Base-by-base conservation (phyloP, 2,888 invertebrate genomes). In the Phorcus lineatus region DNA sequence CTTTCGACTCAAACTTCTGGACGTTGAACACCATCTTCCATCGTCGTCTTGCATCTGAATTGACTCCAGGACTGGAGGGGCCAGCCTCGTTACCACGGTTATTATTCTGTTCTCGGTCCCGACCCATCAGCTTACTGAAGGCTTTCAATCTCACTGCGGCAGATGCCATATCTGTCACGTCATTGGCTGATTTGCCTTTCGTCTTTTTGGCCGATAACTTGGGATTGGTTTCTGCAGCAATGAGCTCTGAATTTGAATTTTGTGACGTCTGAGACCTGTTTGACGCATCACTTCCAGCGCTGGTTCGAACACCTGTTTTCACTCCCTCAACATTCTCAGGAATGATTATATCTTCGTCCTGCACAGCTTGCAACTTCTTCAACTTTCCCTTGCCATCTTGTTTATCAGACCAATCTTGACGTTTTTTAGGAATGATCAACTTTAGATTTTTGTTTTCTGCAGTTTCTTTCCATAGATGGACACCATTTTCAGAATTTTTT, bases 11-110 rank as follows among this genome's bases (percentile, higher is more conserved):
- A 62, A 89, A 88, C 81, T 90, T 90, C 82, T 88, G 84, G 0
- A 90, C 89, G 79, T 90, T 88, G 24, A 90, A 84, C 77, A 89
- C 87, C 86, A 90, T 85, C 78, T 85, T 86, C 90, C 90, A 90
- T 53, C 88, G 85, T 57, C 85, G 80, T n/a, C 87, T 78, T 19
- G 82, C 81, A 24, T 52, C 66, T 6, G 53, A 31, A 11, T 79
- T 78, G 4, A 67, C 74, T 11, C 24, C 40, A 36, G 52, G 47
- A 77, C 82, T 79, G 11, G n/a, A 53, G n/a, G 75, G 57, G 36
- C 28, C 36, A 4, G 55, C 79, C 16, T 80, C 53, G 13, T 57
- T 57, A 17, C 78, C 81, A 9, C 57, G 77, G 19, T 75, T 80
- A 40, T 81, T 82, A 57, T 80, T 82, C 11, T 66, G 74, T 24